phyloP scores from a whole-genome alignment of 2,797 vertebrate genomes.

The Anguilla megastoma region DNA sequence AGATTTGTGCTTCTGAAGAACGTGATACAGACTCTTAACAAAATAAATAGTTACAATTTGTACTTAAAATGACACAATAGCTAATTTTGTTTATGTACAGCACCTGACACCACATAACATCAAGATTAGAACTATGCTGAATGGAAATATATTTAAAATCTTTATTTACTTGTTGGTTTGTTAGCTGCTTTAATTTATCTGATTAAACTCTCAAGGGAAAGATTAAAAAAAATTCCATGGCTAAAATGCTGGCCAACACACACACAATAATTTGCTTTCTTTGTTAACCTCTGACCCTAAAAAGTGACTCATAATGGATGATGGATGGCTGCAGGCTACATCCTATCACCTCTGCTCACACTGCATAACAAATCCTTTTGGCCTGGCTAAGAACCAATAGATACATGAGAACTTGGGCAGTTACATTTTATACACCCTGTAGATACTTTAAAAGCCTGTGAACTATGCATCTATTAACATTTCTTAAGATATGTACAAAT shows the following conservation, averaged over 20 bases:
- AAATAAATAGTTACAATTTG: neutral
- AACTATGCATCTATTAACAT: too few relatives aligned
- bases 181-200: neutral
- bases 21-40: neutral
- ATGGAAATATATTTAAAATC: neutral
- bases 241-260: neutral
- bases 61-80: neutral
- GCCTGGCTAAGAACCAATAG: neutral
- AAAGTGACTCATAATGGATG: neutral
- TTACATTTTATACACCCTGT: neutral
- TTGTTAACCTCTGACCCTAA: neutral
- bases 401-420: neutral
- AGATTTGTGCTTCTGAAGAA: neutral
- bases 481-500: too few relatives aligned
- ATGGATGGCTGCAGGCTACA: neutral
- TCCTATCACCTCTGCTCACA: neutral
- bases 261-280: neutral
- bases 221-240: neutral
- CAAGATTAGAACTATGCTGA: neutral
- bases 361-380: neutral
- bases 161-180: neutral
- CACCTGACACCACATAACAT: neutral
- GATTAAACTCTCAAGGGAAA: neutral
- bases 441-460: neutral
- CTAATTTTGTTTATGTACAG: neutral